A percentile compares a stretch with the other conserved stretches of the same genome.
These are phyloP conservation scores for Coenonympha arcania DNA, from an alignment of 2,888 invertebrate genomes.

Conservation along the genomic window DNA sequence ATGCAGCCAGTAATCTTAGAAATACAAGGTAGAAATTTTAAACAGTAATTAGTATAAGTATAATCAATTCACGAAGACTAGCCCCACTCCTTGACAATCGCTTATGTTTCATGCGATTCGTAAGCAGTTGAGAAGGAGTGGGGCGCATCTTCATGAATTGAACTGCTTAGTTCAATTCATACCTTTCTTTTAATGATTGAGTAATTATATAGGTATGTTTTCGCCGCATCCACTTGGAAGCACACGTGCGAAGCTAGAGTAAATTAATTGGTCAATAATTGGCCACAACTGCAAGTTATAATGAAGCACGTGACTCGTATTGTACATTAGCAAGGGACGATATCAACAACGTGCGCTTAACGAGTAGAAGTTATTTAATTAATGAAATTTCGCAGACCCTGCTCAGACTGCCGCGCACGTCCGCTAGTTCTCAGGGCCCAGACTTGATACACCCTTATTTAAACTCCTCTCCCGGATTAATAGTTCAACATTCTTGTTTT, in stretches of 20 bases:
- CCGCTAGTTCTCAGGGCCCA: slow-evolving; percentile 29
- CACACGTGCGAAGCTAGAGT: not conserved
- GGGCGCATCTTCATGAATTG: too few relatives aligned
- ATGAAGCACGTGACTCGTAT: slow-evolving; percentile 23
- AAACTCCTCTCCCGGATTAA: slow-evolving; percentile 47
- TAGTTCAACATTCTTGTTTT: slow-evolving; percentile 57
- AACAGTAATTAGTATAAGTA: too few relatives aligned
- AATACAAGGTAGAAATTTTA: too few relatives aligned
- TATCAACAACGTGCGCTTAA: slow-evolving; percentile 37
- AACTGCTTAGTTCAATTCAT: too few relatives aligned
- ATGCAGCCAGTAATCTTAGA: too few relatives aligned
- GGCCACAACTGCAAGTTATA: slow-evolving; percentile 15
- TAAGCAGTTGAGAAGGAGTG: too few relatives aligned
- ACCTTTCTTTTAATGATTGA: too few relatives aligned
- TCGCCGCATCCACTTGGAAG: not conserved
- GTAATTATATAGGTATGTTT: too few relatives aligned
- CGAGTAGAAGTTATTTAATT: slow-evolving; percentile 43
- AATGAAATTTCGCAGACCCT: slow-evolving; percentile 40
- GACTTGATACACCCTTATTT: slow-evolving; percentile 43
- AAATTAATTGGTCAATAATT: not conserved
- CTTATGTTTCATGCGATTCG: too few relatives aligned
- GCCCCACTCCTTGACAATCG: too few relatives aligned
- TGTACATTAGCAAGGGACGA: slow-evolving; percentile 29
- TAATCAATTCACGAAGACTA: too few relatives aligned
- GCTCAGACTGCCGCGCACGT: slow-evolving; percentile 20